A percentile compares a stretch with the other conserved stretches of the same genome.
These are phyloP conservation scores for Canis aureus DNA, from an alignment of 2,113 vertebrate species.

Conservation along the genomic window DNA sequence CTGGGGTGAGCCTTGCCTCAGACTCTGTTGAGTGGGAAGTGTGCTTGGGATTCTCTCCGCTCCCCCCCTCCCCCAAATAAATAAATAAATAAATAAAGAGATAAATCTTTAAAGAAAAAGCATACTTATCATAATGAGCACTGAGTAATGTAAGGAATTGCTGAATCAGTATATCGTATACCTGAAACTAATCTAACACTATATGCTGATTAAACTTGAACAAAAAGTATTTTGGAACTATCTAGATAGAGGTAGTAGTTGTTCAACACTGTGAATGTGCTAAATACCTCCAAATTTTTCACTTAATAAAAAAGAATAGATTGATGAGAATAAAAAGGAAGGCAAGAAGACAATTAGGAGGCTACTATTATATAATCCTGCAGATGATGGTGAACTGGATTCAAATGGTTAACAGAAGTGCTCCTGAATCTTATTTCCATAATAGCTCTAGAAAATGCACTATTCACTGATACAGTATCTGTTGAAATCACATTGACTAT, in stretches of 20 bases:
- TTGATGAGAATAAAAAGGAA: not conserved
- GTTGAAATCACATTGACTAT: slow-evolving; percentile 22
- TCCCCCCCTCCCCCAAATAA: no score
- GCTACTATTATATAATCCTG: not conserved
- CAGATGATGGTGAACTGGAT: not conserved
- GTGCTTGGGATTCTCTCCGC: not conserved
- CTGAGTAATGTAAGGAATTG: not conserved
- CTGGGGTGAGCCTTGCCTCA: not conserved
- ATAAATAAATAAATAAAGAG: not conserved
- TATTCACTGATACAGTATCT: not conserved
- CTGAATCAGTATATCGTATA: not conserved
- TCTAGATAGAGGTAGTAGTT: not conserved
- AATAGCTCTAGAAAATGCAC: slow-evolving; percentile 7
- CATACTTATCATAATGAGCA: not conserved
- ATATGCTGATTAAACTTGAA: not conserved
- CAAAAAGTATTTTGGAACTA: not conserved
- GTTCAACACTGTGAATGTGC: not conserved
- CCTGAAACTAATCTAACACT: not conserved
- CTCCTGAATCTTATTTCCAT: not conserved
- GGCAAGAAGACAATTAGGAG: not conserved
- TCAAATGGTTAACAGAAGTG: not conserved
- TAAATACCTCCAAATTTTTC: not conserved
- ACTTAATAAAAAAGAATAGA: not conserved
- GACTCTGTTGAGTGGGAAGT: not conserved
- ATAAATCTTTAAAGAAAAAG: not conserved